Base-by-base conservation (phyloP, 2,797 vertebrate genomes). In the Paramormyrops hopkinsi region DNA sequence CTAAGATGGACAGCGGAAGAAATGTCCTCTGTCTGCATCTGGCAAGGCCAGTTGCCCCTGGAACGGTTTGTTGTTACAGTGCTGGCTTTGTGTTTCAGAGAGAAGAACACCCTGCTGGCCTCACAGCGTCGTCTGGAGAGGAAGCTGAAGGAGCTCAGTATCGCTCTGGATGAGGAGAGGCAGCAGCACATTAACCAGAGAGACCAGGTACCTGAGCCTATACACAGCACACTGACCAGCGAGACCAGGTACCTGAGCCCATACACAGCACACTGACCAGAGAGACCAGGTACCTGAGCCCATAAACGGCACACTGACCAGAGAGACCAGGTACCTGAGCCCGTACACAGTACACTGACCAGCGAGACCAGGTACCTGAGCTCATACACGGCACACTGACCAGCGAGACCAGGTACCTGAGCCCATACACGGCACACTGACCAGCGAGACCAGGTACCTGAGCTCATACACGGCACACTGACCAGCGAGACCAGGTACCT, bases 91-190 rank as follows among this genome's bases (percentile, higher is more conserved):
- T 59, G 59, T 22, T 76, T 14, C 2, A 97, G 98, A 93, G 98
- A 99, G 91, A 99, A 98, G 94, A 97, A 91, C 5, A 62, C 94
- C 1, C 88, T 97, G 88, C 91, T 97, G 89, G 96, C 97, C 0
- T 96, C 97, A 53, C 98, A 96, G 87, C 96, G 98, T 7, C 98
- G 98, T 37, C 93, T 97, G 91, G 98, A 99, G 94, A 94, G 98
- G 89, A 99, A 97, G 89, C 94, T 99, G n/a, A 99, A 99, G 91
- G 98, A 99, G 17, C 93, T 99, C 41, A 97, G 93, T 90, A 97
- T 99, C 92, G 96, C 96, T 12, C 94, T 99, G 44, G 98, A 99
- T 0, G 98, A 99, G 0, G 98, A 99, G 92, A 94, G 97, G 90
- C 97, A 98, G 17, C 95, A 97, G 0, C 95, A 97, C 90, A 95